Evolutionary conservation across 1,140 invertebrate species (phyloP), one percentile per base, ranked within the genome.

Genomic region (Eulimnadia texana): DNA sequence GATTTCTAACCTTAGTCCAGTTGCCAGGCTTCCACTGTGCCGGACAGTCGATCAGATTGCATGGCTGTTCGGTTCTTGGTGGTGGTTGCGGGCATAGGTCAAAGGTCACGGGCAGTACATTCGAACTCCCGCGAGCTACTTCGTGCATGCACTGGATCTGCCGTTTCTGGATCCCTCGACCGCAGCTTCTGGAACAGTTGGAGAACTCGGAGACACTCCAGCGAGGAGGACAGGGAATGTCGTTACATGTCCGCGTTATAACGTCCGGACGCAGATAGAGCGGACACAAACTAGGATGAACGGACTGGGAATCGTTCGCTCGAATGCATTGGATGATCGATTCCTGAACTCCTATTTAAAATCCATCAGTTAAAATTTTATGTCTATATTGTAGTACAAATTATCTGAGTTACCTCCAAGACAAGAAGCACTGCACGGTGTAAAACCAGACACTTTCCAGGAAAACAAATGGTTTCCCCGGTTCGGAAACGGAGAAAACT

Each of bases 351-450:
- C 82, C 82, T 83, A 66, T 33, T 69, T 42, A 9, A 16, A 42
- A 9, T 42, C 16, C 6, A 42, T 6, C 33, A 42, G 16, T 42
- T 42, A 42, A 42, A 9, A 16, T 42, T 9, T 42, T 16, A 42
- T 9, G 6, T 42, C 16, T 42, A 9, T 42, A 42, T 9, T n/a
- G n/a, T n/a, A n/a, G n/a, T n/a, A n/a, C n/a, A n/a, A n/a, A n/a
- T n/a, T n/a, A n/a, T n/a, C n/a, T n/a, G n/a, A n/a, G n/a, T 70
- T 80, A 72, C 88, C 93, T 69, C 93, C 93, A 2, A 97, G 79
- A 73, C 94, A 98, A 53, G 89, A 90, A 1, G 89, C 88, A 68
- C 89, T 94, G 76, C 94, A 98, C 62, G 86, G 84, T 0, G 90
- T 93, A 67, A 78, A 79, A 3, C 78, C 79, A 19, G 69, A 67